Percentiles rank a stretch among this genome's conserved stretches.
Conservation (phyloP, 2,113 vertebrate genomes). For the Thinocorus orbignyianus region DNA sequence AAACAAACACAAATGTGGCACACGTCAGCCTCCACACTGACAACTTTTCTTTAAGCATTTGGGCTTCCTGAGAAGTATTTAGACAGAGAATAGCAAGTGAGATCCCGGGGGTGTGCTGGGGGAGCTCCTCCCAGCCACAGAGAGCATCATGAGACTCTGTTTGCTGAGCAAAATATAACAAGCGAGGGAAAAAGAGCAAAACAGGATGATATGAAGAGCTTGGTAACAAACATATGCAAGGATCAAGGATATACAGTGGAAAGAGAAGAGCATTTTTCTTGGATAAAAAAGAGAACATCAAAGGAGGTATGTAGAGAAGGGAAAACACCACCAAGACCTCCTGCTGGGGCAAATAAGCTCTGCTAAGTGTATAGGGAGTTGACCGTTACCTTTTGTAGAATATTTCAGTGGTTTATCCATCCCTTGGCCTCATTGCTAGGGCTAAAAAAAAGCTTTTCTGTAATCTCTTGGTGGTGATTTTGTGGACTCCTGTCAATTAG, state of each 20-base stretch:
- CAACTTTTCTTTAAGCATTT: neutral
- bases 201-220: neutral
- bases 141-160: neutral
- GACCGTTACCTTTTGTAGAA: neutral
- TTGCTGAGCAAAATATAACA: neutral
- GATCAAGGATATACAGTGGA: neutral
- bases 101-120: neutral
- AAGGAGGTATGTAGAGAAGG: neutral
- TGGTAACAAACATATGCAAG: neutral
- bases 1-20: neutral
- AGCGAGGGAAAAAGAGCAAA: neutral
- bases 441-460: neutral
- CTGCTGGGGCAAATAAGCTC: neutral
- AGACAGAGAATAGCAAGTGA: neutral
- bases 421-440: neutral
- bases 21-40: rapidly evolving
- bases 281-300: neutral
- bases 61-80: neutral
- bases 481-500: neutral
- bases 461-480: neutral
- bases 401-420: neutral
- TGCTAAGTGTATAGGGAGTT: neutral
- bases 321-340: neutral
- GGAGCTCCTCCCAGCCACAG: neutral
- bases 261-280: neutral